phyloP scores from a whole-genome alignment of 37 sponge, comb jelly and placozoan genomes.

The Hexactinellida sp. region DNA sequence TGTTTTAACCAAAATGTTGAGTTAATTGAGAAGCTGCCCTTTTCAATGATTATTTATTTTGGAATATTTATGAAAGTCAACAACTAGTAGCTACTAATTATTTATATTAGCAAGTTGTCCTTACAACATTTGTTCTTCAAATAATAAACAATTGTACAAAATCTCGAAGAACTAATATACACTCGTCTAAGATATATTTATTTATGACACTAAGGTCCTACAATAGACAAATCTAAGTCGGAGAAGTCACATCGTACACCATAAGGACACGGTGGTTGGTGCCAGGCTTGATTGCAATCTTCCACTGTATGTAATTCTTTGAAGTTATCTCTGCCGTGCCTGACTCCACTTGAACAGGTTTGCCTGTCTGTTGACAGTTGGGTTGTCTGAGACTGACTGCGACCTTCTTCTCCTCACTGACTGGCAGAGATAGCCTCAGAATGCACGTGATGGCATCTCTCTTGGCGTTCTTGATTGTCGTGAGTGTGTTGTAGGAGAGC shows the following conservation, averaged over 20 bases:
- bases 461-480: neutral
- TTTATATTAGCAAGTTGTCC: neutral
- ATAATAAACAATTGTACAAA: too few relatives aligned
- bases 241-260: neutral
- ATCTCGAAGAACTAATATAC: too few relatives aligned
- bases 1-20: neutral
- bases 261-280: neutral
- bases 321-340: neutral
- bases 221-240: too few relatives aligned
- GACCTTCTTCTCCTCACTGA: conserved; percentile 1
- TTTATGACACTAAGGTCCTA: too few relatives aligned
- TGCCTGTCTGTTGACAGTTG: neutral
- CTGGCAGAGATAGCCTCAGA: conserved; percentile 1
- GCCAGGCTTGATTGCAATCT: neutral
- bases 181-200: too few relatives aligned
- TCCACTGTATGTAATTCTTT: conserved; percentile 1
- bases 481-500: conserved; percentile 8
- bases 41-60: neutral
- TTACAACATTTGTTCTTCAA: neutral
- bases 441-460: neutral
- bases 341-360: neutral
- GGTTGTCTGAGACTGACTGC: neutral
- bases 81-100: too few relatives aligned
- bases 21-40: neutral
- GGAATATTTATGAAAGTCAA: neutral